Conservation (phyloP, 1,140 invertebrate genomes). For the Megalonaias nervosa region DNA sequence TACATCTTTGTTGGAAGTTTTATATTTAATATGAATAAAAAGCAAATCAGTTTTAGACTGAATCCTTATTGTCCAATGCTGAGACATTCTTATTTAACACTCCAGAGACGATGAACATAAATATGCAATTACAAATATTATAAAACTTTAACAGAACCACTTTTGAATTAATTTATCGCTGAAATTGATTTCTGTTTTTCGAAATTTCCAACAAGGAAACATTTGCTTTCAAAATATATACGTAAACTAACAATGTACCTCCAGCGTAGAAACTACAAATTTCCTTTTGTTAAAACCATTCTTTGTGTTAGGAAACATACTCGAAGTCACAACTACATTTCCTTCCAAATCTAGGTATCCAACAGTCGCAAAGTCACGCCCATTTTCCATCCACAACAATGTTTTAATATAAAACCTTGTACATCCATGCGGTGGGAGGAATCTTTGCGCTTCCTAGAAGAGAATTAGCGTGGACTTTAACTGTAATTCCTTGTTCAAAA, state of each 20-base stretch:
- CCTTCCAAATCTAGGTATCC: conserved; percentile 12
- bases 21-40: too few relatives aligned
- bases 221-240: background rate
- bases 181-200: background rate
- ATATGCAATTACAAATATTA: too few relatives aligned
- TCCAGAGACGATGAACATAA: too few relatives aligned
- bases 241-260: conserved; percentile 21
- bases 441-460: background rate
- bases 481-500: too few relatives aligned
- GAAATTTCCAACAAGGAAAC: background rate
- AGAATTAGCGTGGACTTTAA: background rate
- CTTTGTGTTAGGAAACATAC: conserved; percentile 38
- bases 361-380: conserved; percentile 24
- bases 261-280: conserved; percentile 35
- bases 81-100: too few relatives aligned
- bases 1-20: too few relatives aligned
- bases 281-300: conserved; percentile 35
- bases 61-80: too few relatives aligned
- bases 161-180: too few relatives aligned
- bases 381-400: conserved; percentile 27
- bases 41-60: too few relatives aligned
- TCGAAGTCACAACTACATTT: conserved; percentile 2
- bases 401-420: conserved; percentile 21
- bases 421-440: background rate
- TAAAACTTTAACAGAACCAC: too few relatives aligned